Conservation (phyloP, 2,888 invertebrate species). For the Lasioglossum lativentre region DNA sequence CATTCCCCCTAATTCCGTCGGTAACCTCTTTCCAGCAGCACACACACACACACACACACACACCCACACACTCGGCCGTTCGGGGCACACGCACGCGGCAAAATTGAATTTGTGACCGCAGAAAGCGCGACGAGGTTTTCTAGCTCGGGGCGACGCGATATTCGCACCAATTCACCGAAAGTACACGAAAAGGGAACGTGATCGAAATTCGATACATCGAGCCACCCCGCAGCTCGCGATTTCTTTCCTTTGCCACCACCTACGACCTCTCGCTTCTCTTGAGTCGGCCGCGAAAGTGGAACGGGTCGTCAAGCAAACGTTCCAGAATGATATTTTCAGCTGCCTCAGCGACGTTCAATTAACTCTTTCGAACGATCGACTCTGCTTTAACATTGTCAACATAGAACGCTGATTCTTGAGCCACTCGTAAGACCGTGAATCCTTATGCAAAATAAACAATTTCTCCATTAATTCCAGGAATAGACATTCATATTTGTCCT, state of each 20-base stretch:
- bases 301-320: constrained; percentile 26
- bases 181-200: constrained; percentile 68
- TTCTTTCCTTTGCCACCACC: background rate
- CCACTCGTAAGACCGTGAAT: background rate
- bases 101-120: constrained; percentile 69
- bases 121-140: constrained; percentile 57
- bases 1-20: constrained; percentile 24
- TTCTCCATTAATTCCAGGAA: too few species aligned
- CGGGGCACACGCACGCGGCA: constrained; percentile 27
- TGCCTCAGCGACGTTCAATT: constrained; percentile 9
- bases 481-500: too few species aligned
- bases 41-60: constrained; percentile 8
- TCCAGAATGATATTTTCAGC: constrained; percentile 8
- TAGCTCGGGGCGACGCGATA: constrained; percentile 49
- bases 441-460: background rate
- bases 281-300: constrained; percentile 22
- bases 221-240: constrained; percentile 5
- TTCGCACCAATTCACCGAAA: constrained; percentile 65
- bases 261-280: constrained; percentile 4
- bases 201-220: constrained; percentile 75
- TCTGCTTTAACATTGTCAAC: background rate
- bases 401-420: background rate
- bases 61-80: background rate
- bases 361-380: background rate
- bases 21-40: constrained; percentile 26